These are phyloP conservation scores for Aradus depressus DNA, from an alignment of 2,888 invertebrate species.

Conservation along the genomic window DNA sequence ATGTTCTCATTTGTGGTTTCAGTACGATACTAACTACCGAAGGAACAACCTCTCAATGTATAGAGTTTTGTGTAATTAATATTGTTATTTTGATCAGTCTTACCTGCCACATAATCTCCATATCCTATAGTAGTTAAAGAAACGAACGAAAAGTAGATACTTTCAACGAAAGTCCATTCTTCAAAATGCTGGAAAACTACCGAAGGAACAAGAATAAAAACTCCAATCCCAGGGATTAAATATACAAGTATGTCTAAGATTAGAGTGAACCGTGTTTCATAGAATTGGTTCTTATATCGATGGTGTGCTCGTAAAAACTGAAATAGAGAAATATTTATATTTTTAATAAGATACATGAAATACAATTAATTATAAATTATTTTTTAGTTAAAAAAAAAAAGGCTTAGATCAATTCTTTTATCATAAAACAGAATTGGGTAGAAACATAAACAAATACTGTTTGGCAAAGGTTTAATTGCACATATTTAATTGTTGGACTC, in stretches of 20 bases:
- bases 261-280: conserved; percentile 58
- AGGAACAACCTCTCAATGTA: no score
- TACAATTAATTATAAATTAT: background rate
- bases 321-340: conserved; percentile 20
- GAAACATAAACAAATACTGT: no score
- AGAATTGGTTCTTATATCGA: conserved; percentile 63
- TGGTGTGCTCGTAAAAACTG: conserved; percentile 67
- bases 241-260: conserved; percentile 71
- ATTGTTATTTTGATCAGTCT: no score
- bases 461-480: no score
- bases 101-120: conserved; percentile 85
- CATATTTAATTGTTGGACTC: no score
- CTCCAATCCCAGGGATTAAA: conserved; percentile 74
- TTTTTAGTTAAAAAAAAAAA: background rate
- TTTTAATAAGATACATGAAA: background rate
- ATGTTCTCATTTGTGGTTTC: no score
- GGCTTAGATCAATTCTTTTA: no score
- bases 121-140: conserved; percentile 83
- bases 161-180: conserved; percentile 71
- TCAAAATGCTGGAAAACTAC: conserved; percentile 75
- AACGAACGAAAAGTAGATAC: conserved; percentile 79
- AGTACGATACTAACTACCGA: no score
- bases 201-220: conserved; percentile 78
- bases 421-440: no score
- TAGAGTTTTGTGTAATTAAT: no score